Evolutionary conservation across 1,140 invertebrate genomes (phyloP).

Genomic region (Melipona quadrifasciata): DNA sequence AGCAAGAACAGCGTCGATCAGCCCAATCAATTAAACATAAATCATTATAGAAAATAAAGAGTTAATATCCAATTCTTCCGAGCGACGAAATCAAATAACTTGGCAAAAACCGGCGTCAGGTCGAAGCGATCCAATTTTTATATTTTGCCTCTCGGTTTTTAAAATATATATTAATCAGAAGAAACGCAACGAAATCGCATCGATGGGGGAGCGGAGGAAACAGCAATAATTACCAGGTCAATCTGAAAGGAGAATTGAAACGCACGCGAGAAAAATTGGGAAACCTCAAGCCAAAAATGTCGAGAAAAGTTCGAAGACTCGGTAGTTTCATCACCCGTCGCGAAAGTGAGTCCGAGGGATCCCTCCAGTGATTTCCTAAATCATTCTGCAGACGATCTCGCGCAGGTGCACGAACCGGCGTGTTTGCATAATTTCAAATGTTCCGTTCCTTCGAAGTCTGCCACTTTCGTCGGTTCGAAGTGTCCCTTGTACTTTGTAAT

Average conservation of each 20-base stretch:
- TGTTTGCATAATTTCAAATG: not conserved
- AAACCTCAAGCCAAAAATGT: no score
- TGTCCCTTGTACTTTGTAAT: not conserved
- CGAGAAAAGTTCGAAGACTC: no score
- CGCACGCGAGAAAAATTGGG: no score
- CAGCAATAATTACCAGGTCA: no score
- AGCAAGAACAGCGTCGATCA: no score
- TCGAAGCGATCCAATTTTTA: not conserved
- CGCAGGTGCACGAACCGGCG: no score
- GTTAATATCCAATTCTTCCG: not conserved
- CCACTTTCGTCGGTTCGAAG: not conserved
- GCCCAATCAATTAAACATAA: no score
- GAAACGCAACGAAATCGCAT: not conserved
- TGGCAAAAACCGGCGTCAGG: not conserved
- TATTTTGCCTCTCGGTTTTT: not conserved
- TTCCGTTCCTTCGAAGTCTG: not conserved
- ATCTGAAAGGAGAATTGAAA: no score
- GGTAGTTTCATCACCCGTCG: no score
- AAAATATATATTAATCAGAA: not conserved
- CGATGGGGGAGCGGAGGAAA: fast-evolving
- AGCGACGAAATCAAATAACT: not conserved
- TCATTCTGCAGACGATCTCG: not conserved
- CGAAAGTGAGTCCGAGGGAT: not conserved
- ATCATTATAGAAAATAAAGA: not conserved
- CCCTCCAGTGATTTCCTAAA: not conserved